Percentiles rank a stretch among this genome's conserved stretches.
phyloP scores from a whole-genome alignment of 2,113 vertebrate species.

The Reinhardtius hippoglossoides region DNA sequence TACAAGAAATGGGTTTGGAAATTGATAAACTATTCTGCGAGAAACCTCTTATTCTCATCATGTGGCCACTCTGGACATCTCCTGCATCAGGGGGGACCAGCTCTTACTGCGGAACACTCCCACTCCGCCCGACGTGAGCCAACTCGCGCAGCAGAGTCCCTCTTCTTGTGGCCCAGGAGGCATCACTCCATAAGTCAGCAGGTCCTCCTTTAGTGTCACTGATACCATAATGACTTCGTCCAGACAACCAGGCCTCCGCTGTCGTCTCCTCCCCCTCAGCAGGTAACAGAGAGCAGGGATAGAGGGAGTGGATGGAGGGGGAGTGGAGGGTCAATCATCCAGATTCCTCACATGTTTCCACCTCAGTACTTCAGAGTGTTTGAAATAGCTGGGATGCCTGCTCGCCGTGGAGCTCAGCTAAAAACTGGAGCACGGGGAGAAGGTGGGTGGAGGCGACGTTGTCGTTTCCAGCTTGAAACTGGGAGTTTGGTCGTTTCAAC shows the following conservation, averaged over 20 bases:
- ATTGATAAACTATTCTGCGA: neutral
- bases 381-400: constrained; percentile 74
- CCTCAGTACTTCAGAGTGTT: constrained; percentile 63
- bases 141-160: constrained; percentile 15
- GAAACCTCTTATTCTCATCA: constrained; percentile 4
- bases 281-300: constrained; percentile 64
- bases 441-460: neutral
- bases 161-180: constrained; percentile 48
- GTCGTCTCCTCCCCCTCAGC: constrained; percentile 66
- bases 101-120: neutral
- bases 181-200: constrained; percentile 41
- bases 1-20: constrained; percentile 13
- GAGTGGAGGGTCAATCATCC: constrained; percentile 67
- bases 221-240: constrained; percentile 60
- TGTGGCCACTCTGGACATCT: constrained; percentile 6
- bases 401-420: constrained; percentile 30
- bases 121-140: constrained; percentile 3
- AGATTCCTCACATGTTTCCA: constrained; percentile 79
- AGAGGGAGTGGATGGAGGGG: constrained; percentile 51
- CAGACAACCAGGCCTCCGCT: constrained; percentile 44
- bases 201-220: constrained; percentile 33
- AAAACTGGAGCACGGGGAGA: constrained; percentile 20
- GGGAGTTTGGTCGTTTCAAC: constrained; percentile 15
- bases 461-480: constrained; percentile 30
- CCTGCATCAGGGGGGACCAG: neutral